Base-by-base conservation (phyloP, 2,113 vertebrate genomes). In the Pandion haliaetus region DNA sequence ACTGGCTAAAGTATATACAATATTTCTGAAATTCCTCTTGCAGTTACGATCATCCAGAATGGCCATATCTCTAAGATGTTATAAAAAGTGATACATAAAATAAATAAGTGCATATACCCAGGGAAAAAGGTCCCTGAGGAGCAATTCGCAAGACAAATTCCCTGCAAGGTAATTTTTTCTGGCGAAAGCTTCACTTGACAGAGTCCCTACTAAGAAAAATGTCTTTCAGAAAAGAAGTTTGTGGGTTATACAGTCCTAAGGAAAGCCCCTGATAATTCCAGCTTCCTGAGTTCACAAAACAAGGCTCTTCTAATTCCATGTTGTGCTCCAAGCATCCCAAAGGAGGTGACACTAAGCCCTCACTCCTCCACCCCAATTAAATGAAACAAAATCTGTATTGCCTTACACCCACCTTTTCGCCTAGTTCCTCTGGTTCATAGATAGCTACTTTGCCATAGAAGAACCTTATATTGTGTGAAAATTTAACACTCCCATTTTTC, bases 231-330 rank as follows among this genome's bases (percentile, higher is more conserved):
- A 86, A 86, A 86, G 81, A 52, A 26, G 16, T 13, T 61, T n/a
- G 24, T 82, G 47, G 45, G 29, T 62, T 81, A 83, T 81, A 45
- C 5, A 55, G n/a, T 58, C 71, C 66, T 57, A 44, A 84, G 80
- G 63, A 92, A 94, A 96, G 54, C 50, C 85, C 78, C 66, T 80
- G 71, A 38, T 59, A 94, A 93, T 91, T 97, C 38, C 72, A 74
- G 73, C 67, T 88, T 73, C 86, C 42, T 38, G 76, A 76, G 82
- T 42, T 84, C 76, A 93, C 50, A 73, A 36, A 82, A 77, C 38
- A 86, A 81, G 63, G 45, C 50, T 61, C 57, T 85, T 17, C 7
- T 95, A 93, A 94, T 88, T 90, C 63, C 82, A 62, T 44, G 36
- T 49, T 11, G 2, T 93, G 63, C 82, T 86, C 59, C 88, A 91